These are phyloP conservation scores for Anoplophora glabripennis DNA, from an alignment of 1,140 invertebrate genomes.

Conservation along the genomic window DNA sequence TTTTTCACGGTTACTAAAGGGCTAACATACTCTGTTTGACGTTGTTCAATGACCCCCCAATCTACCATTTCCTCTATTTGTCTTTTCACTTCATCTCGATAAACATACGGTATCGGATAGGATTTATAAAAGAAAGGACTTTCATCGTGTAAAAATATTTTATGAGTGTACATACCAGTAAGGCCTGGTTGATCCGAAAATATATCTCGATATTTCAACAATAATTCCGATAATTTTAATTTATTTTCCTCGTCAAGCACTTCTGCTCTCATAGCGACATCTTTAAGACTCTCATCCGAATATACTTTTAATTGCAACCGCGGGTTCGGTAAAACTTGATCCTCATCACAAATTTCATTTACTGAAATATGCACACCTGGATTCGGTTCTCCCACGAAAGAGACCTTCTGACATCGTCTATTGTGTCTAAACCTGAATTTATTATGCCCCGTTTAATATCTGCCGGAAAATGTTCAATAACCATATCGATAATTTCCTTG, in stretches of 20 bases:
- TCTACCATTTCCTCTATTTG: slow-evolving; percentile 31
- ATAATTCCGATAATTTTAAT: background rate
- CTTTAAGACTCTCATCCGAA: background rate
- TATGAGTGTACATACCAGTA: slow-evolving; percentile 31
- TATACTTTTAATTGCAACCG: background rate
- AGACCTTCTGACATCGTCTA: background rate
- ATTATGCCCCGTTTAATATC: background rate
- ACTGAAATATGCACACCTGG: background rate
- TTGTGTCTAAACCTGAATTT: background rate
- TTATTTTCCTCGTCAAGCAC: background rate
- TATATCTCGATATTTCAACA: slow-evolving; percentile 6
- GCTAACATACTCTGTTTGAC: background rate
- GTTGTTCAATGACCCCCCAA: slow-evolving; percentile 10
- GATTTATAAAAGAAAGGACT: slow-evolving; percentile 27
- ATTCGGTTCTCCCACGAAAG: slow-evolving; percentile 3
- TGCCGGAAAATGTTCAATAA: slow-evolving; percentile 3
- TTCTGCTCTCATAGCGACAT: slow-evolving; percentile 1
- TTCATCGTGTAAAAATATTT: slow-evolving; percentile 29
- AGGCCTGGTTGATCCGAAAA: slow-evolving; percentile 23
- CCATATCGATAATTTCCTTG: slow-evolving; percentile 8
- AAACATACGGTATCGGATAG: slow-evolving; percentile 39
- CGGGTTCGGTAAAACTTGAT: background rate
- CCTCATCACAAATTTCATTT: background rate
- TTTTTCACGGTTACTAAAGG: slow-evolving; percentile 4
- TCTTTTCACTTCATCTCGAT: slow-evolving; percentile 22